Percentiles rank a stretch among this genome's conserved stretches.
phyloP scores from a whole-genome alignment of 2,113 vertebrate genomes.

The Lampris incognitus region DNA sequence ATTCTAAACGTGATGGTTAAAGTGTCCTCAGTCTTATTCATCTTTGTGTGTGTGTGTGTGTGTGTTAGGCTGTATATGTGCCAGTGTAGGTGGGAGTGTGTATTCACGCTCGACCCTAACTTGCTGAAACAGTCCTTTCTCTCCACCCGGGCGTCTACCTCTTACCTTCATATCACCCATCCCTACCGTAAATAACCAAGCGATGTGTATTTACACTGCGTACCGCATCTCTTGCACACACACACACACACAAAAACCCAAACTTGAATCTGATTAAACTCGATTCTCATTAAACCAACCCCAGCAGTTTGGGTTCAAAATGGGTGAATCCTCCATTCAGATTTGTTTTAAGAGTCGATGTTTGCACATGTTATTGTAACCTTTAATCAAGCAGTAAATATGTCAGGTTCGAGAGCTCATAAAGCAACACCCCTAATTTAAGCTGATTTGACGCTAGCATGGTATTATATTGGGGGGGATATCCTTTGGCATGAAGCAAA shows the following conservation, averaged over 20 bases:
- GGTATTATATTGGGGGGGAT: conserved; percentile 12
- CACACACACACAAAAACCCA: conserved; percentile 12
- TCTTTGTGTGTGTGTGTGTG: too few species aligned
- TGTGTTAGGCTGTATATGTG: too few species aligned
- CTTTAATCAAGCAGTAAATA: conserved; percentile 69
- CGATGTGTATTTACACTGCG: conserved; percentile 25
- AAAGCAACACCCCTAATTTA: conserved; percentile 67
- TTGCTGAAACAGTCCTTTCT: too few species aligned
- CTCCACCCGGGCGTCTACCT: too few species aligned
- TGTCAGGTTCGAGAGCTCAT: conserved; percentile 68
- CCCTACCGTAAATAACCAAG: conserved; percentile 11
- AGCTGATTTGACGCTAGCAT: conserved; percentile 16
- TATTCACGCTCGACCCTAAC: too few species aligned
- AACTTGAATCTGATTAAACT: conserved; percentile 37
- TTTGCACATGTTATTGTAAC: conserved; percentile 43
- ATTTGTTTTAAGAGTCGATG: conserved; percentile 39
- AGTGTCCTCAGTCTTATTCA: too few species aligned
- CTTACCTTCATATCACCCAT: not conserved
- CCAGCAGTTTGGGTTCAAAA: conserved; percentile 13
- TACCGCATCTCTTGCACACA: conserved; percentile 18
- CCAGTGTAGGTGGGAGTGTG: too few species aligned
- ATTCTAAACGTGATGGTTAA: too few species aligned
- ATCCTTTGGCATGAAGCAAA: conserved; percentile 10
- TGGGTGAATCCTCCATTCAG: conserved; percentile 36
- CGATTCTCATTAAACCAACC: conserved; percentile 50